Percentiles rank a stretch among this genome's conserved stretches.
Evolutionary conservation across 2,888 invertebrate genomes (phyloP).

Genomic region (Sesia bembeciformis): DNA sequence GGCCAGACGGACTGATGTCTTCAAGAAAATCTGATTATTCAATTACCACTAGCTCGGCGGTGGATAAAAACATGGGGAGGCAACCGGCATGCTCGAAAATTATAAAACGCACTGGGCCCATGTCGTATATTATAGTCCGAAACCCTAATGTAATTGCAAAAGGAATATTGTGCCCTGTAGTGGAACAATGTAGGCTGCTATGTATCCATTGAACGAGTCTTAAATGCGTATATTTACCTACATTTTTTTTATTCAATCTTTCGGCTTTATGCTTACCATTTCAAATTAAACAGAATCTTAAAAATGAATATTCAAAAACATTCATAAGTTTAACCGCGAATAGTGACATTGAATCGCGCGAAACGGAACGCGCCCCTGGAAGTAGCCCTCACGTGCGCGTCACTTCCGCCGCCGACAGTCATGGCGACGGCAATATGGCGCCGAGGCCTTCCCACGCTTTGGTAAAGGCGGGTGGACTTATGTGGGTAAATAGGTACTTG

Average conservation of each 20-base stretch:
- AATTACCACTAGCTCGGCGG: no score
- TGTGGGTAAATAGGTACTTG: not conserved
- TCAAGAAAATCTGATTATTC: no score
- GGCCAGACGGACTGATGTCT: no score
- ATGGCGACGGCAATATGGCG: conserved; percentile 67
- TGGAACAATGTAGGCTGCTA: no score
- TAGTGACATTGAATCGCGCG: conserved; percentile 57
- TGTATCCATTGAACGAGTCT: no score
- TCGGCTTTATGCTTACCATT: no score
- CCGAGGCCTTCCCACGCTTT: conserved; percentile 51
- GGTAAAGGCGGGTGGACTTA: conserved; percentile 15
- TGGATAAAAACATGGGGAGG: not conserved
- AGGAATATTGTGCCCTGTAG: no score
- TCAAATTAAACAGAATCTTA: no score
- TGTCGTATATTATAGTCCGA: not conserved
- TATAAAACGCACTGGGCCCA: not conserved
- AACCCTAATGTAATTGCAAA: no score
- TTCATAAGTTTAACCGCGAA: not conserved
- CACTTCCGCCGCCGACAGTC: conserved; percentile 57
- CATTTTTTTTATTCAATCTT: no score
- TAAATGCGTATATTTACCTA: no score
- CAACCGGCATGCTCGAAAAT: not conserved
- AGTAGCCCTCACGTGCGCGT: conserved; percentile 66
- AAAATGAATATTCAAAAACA: no score
- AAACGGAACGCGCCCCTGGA: conserved; percentile 62